Percentiles rank a stretch among this genome's conserved stretches.
Evolutionary conservation across 2,113 vertebrate genomes (phyloP).

Genomic region (Coracopsis vasa): DNA sequence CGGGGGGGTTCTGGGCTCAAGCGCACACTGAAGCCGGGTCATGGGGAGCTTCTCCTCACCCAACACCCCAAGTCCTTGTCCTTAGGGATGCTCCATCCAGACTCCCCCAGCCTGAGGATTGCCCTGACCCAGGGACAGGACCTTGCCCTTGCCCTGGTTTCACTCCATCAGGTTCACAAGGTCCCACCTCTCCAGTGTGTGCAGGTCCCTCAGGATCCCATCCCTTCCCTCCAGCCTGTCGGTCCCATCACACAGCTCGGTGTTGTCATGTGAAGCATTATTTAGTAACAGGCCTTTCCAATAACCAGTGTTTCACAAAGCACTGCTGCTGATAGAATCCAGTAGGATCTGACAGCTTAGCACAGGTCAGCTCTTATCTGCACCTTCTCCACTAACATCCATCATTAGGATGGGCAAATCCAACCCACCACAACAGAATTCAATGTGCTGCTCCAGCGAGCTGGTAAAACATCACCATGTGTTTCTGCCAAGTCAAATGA

Average conservation of each 20-base stretch:
- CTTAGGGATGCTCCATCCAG: not conserved
- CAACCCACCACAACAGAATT: not conserved
- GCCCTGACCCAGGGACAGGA: not conserved
- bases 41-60: not conserved
- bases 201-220: not conserved
- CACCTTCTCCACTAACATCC: accelerated
- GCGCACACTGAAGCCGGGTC: not conserved
- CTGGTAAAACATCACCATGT: accelerated
- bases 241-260: not conserved
- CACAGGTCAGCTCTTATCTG: not conserved
- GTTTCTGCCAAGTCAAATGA: not conserved
- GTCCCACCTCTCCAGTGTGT: not conserved
- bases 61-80: not conserved
- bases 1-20: not conserved
- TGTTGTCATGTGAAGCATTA: not conserved
- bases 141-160: not conserved
- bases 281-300: not conserved
- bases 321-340: not conserved
- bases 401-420: not conserved
- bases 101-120: not conserved
- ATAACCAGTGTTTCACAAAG: not conserved
- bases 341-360: not conserved
- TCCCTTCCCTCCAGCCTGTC: not conserved
- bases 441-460: accelerated
- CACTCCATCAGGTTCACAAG: not conserved